Evolutionary conservation across 2,113 vertebrate species (phyloP), one percentile per base, ranked within the genome.

Genomic region (Neopipo cinnamomea): DNA sequence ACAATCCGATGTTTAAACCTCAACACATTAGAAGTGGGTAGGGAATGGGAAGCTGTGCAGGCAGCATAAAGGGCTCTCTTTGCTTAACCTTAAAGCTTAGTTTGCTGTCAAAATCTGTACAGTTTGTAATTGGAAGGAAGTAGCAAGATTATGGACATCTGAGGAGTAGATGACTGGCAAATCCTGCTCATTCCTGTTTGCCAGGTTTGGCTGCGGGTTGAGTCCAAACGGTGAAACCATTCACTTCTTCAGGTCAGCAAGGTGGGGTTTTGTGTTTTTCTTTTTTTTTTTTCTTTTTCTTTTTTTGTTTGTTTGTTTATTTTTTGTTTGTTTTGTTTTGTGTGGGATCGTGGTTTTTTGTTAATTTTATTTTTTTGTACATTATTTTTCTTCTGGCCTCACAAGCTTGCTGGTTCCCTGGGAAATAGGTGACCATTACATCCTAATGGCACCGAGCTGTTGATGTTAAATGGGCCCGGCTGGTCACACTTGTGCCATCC

Each of bases 31-130:
- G 2, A 33, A 39, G 30, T 0, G 35, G 15, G 33, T 8, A 50
- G 81, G 41, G 77, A 41, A 4, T 6, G 46, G 58, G 74, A 28
- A 27, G 30, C 53, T 6, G 4, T n/a, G 59, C 5, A 10, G 20
- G 0, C 11, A 6, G 21, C 6, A 0, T 4, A 5, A 35, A 31
- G 13, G 33, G 0, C 23, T 72, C 11, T 50, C 14, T 50, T 28
- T 1, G 2, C 2, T 12, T 15, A 41, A 8, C 4, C 1, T 20
- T 31, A 9, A 31, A 59, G 37, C 19, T 35, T 2, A 0, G 11
- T 2, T 16, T 70, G 46, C n/a, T n/a, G 0, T 20, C 23, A 0
- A 1, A 23, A 6, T 9, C 17, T 39, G 23, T 19, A 53, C 10
- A 2, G 1, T 12, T 30, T 18, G 25, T 5, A 1, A 1, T 9